Conservation (phyloP, 1,140 invertebrate genomes). For the Brachionus koreanus region DNA sequence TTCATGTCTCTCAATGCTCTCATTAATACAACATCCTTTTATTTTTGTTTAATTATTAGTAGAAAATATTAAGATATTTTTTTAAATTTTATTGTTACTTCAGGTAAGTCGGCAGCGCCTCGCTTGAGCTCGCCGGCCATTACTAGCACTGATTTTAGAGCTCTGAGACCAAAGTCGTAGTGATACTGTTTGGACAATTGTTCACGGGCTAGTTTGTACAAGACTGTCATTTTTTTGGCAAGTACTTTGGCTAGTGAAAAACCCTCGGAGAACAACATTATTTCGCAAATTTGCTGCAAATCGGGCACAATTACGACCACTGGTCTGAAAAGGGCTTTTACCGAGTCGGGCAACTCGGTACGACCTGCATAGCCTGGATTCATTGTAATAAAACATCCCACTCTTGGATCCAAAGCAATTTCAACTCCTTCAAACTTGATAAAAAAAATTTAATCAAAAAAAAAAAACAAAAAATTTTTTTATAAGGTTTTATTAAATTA, state of each 20-base stretch:
- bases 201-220: conserved; percentile 76
- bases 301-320: conserved; percentile 84
- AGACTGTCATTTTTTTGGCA: conserved; percentile 85
- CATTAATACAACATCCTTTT: conserved; percentile 58
- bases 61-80: too few species aligned
- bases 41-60: neutral
- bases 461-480: too few species aligned
- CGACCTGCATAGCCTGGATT: conserved; percentile 84
- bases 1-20: conserved; percentile 82
- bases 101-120: conserved; percentile 69
- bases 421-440: conserved; percentile 76
- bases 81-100: conserved; percentile 52
- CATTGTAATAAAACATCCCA: conserved; percentile 89
- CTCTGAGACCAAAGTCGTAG: conserved; percentile 86
- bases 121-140: conserved; percentile 81
- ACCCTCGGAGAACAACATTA: conserved; percentile 84
- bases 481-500: too few species aligned
- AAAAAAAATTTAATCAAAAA: too few species aligned
- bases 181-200: conserved; percentile 85
- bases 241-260: conserved; percentile 77
- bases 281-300: conserved; percentile 80
- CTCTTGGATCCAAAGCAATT: conserved; percentile 73
- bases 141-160: conserved; percentile 77
- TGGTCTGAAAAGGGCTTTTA: conserved; percentile 81
- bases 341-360: conserved; percentile 81